phyloP scores from a whole-genome alignment of 2,113 vertebrate genomes.

The Caracal caracal region DNA sequence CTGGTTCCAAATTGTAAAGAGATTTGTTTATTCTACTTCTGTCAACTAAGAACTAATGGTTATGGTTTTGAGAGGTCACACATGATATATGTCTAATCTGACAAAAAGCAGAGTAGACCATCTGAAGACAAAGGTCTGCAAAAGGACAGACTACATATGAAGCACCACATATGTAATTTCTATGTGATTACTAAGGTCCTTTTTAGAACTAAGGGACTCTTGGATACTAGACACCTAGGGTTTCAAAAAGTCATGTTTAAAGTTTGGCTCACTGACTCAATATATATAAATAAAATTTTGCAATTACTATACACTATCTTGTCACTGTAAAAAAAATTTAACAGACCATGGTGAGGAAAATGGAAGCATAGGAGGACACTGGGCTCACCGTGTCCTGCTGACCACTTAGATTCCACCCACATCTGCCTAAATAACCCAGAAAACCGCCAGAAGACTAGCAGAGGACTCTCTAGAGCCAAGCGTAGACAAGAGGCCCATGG shows the following conservation, averaged over 20 bases:
- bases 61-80: not conserved
- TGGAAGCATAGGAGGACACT: too few relatives aligned
- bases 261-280: not conserved
- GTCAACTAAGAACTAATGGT: not conserved
- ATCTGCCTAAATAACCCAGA: too few relatives aligned
- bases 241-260: slow-evolving; percentile 30
- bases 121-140: not conserved
- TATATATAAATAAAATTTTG: not conserved
- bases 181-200: not conserved
- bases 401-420: too few relatives aligned
- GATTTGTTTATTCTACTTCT: slow-evolving; percentile 14
- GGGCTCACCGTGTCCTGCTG: too few relatives aligned
- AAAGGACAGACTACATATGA: not conserved
- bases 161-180: not conserved
- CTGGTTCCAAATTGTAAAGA: not conserved
- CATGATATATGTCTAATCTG: not conserved
- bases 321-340: not conserved
- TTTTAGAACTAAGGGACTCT: not conserved
- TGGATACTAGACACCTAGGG: not conserved
- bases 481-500: too few relatives aligned
- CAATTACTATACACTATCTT: not conserved
- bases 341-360: too few relatives aligned
- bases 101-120: not conserved
- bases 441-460: too few relatives aligned
- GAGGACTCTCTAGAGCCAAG: too few relatives aligned